A percentile compares a stretch with the other conserved stretches of the same genome.
Conservation (phyloP, 64 coral and sea anemone genomes). For the Montipora cactus region DNA sequence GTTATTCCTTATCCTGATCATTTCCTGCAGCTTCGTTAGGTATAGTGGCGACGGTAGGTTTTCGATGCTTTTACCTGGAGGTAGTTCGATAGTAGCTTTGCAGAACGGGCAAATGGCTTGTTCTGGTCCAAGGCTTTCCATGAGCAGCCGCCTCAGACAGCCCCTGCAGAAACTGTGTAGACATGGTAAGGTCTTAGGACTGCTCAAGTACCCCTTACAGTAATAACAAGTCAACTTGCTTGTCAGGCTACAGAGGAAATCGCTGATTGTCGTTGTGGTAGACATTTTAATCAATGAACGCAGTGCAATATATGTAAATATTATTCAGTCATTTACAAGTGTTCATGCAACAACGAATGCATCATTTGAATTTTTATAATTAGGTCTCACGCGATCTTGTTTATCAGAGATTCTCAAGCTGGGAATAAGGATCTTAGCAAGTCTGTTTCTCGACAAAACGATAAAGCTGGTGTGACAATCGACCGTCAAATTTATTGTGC, state of each 20-base stretch:
- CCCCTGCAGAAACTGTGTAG: conserved; percentile 79
- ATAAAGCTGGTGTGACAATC: neutral
- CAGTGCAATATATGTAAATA: conserved; percentile 37
- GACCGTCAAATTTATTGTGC: too few species aligned
- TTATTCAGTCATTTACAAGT: neutral
- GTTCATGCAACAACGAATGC: neutral
- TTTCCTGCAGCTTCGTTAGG: too few species aligned
- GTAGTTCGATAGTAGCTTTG: conserved; percentile 46
- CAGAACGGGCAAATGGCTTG: conserved; percentile 71
- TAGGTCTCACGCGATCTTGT: neutral
- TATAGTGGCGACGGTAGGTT: too few species aligned
- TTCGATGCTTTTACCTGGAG: too few species aligned
- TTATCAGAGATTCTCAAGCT: neutral
- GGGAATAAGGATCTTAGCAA: neutral
- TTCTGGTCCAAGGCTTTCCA: conserved; percentile 43
- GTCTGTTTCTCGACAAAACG: neutral
- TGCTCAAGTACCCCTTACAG: conserved; percentile 76
- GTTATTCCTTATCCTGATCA: too few species aligned
- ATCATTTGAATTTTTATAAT: neutral
- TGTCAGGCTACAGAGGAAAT: conserved; percentile 27
- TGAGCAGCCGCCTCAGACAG: conserved; percentile 62
- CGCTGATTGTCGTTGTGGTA: conserved; percentile 1
- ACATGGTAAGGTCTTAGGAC: conserved; percentile 84
- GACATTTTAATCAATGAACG: neutral
- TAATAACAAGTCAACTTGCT: conserved; percentile 77